These are phyloP conservation scores for Myrmophylax atrothorax DNA, from an alignment of 2,113 vertebrate genomes.

Conservation along the genomic window DNA sequence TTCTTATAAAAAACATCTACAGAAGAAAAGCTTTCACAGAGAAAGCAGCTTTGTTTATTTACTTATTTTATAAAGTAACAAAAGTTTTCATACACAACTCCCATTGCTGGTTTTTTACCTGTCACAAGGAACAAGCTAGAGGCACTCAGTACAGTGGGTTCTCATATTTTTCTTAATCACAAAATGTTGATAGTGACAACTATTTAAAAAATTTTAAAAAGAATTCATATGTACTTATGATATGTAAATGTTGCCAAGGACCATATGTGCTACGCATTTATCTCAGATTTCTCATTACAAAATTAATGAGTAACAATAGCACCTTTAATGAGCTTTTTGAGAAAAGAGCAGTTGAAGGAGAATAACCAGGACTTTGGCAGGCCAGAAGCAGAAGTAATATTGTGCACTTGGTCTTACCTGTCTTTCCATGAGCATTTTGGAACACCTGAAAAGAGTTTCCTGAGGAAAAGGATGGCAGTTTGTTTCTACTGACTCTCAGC, in stretches of 20 bases:
- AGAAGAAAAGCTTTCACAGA: neutral
- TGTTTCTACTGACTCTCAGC: neutral
- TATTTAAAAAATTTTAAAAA: neutral
- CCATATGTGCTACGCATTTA: neutral
- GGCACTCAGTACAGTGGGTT: neutral
- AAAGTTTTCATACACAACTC: neutral
- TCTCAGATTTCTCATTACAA: neutral
- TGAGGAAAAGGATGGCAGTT: neutral
- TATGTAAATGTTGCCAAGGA: neutral
- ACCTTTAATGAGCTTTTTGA: neutral
- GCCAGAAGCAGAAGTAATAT: neutral
- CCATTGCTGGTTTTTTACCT: neutral
- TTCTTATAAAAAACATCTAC: neutral
- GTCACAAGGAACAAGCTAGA: neutral
- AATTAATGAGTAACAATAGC: neutral
- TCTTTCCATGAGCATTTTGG: neutral
- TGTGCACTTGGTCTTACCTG: accelerated
- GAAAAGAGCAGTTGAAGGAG: neutral
- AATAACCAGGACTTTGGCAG: neutral
- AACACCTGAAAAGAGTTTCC: neutral
- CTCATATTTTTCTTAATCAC: neutral
- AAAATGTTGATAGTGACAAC: neutral
- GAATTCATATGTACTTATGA: neutral
- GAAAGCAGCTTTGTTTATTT: neutral
- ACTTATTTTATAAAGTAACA: neutral